These are phyloP conservation scores for Tangara arthus DNA, from an alignment of 2,797 vertebrate species.

Conservation along the genomic window DNA sequence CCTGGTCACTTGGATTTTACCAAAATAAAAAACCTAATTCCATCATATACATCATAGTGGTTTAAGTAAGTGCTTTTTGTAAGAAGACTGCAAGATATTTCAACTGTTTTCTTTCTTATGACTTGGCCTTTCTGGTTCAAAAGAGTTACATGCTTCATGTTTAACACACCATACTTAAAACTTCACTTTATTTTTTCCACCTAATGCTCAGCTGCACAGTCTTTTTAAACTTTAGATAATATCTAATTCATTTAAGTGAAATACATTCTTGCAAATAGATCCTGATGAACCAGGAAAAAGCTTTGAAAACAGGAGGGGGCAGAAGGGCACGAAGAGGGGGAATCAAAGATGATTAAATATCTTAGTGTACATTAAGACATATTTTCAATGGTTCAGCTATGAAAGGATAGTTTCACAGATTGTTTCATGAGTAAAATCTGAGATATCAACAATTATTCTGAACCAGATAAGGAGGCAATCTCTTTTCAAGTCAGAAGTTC, in stretches of 20 bases:
- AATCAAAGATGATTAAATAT: background rate
- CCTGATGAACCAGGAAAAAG: background rate
- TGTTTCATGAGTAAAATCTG: background rate
- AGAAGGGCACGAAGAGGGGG: rapidly evolving
- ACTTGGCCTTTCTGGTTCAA: background rate
- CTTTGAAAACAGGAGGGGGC: background rate
- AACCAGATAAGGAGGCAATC: background rate
- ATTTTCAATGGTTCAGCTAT: background rate
- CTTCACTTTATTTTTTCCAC: background rate
- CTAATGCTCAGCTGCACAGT: background rate
- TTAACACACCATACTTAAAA: background rate
- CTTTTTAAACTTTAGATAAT: background rate
- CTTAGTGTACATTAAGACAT: background rate
- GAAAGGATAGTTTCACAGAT: background rate
- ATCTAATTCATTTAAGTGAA: background rate
- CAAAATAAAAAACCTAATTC: background rate
- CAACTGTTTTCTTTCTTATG: background rate
- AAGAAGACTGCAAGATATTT: background rate
- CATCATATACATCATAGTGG: background rate
- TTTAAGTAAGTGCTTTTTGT: background rate
- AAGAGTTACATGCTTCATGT: background rate
- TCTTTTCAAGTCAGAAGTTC: background rate
- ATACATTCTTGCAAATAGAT: background rate
- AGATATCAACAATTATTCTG: background rate
- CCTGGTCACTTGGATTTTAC: background rate